Percentiles rank a stretch among this genome's conserved stretches.
Evolutionary conservation across 2,797 vertebrate genomes (phyloP).

Genomic region (Danio albolineatus): DNA sequence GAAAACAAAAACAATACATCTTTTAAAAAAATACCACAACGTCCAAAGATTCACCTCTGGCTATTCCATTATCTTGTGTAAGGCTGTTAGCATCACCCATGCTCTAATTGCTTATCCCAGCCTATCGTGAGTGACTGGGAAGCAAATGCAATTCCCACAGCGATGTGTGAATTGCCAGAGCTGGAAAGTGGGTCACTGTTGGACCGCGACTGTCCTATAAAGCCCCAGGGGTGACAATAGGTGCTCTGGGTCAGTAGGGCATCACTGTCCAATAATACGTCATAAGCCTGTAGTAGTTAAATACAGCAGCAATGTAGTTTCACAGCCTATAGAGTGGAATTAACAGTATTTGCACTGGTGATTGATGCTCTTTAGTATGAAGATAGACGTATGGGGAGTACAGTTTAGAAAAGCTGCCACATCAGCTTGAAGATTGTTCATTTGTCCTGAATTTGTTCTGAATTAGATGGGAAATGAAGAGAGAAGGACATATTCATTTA

Average conservation of each 20-base stretch:
- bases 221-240: constrained; percentile 16
- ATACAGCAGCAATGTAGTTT: constrained; percentile 21
- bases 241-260: constrained; percentile 20
- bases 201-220: constrained; percentile 3
- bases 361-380: constrained; percentile 35
- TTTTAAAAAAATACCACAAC: background rate
- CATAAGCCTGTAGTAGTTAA: constrained; percentile 21
- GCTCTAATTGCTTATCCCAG: constrained; percentile 12
- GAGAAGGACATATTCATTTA: background rate
- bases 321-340: constrained; percentile 23
- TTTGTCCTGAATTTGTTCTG: background rate
- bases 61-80: constrained; percentile 2
- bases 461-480: background rate
- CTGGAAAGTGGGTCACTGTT: constrained; percentile 35
- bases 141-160: constrained; percentile 11
- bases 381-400: background rate
- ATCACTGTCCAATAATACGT: constrained; percentile 13
- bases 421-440: background rate
- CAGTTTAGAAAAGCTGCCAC: background rate
- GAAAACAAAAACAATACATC: background rate
- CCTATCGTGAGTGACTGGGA: constrained; percentile 30
- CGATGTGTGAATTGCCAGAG: background rate
- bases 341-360: constrained; percentile 1
- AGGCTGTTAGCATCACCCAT: constrained; percentile 16
- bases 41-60: constrained; percentile 1